These are phyloP conservation scores for Cisticola juncidis DNA, from an alignment of 2,113 vertebrate genomes.

Conservation along the genomic window DNA sequence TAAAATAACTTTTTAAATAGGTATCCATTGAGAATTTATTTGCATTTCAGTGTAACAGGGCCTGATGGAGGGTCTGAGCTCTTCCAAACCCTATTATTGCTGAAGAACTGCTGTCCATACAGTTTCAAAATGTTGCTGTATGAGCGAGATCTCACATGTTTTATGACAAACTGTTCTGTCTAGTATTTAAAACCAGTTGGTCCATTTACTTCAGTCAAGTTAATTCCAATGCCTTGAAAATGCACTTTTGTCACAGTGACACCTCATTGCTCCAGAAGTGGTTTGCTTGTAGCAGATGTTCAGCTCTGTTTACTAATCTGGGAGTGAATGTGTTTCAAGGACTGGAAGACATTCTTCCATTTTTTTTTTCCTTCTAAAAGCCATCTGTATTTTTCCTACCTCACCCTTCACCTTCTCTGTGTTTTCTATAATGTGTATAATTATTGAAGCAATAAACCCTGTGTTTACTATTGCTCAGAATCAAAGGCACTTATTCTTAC, in stretches of 20 bases:
- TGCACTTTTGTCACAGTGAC: not conserved
- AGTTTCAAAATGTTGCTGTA: not conserved
- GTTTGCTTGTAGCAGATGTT: not conserved
- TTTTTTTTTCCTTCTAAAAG: not conserved
- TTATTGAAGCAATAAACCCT: not conserved
- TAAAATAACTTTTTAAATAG: conserved; percentile 56
- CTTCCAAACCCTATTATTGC: not conserved
- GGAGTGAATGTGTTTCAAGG: not conserved
- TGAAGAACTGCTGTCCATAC: not conserved
- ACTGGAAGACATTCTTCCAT: not conserved
- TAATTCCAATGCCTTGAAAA: not conserved
- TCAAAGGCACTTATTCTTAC: not conserved
- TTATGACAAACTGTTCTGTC: not conserved
- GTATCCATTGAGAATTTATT: conserved; percentile 56
- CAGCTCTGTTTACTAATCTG: not conserved
- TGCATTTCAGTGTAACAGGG: not conserved
- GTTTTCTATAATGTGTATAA: not conserved
- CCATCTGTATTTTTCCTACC: not conserved
- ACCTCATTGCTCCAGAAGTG: not conserved
- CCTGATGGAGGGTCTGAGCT: not conserved
- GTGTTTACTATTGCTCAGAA: not conserved
- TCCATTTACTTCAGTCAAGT: not conserved
- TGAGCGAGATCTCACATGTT: not conserved
- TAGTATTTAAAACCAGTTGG: not conserved
- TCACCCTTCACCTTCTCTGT: not conserved